Evolutionary conservation across 2,888 invertebrate species (phyloP), one percentile per base, ranked within the genome.

Genomic region (Abrostola triplasia): DNA sequence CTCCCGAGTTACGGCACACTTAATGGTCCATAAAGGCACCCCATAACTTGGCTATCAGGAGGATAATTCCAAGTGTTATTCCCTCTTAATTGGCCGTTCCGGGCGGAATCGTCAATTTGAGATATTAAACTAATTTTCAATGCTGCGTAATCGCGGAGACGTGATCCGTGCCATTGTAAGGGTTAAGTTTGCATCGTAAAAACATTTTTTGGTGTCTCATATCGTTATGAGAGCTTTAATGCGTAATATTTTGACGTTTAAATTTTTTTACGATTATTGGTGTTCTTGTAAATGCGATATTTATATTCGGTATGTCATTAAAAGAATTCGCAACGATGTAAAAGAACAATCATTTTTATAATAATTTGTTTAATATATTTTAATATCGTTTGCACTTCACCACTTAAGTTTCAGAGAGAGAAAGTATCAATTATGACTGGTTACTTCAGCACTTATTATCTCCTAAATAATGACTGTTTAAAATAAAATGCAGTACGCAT

Each of bases 71-170:
- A 84, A 89, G 90, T 93, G 93, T 94, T 93, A 94, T 92, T 89
- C 93, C 88, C 89, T 89, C 92, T 92, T 94, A 93, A 94, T 93
- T 93, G 93, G 89, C 87, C 90, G 90, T 92, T 93, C 93, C 92
- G 92, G 83, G 85, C 91, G 92, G 92, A 93, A 93, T 93, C 92
- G 92, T 91, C 94, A 92, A 94, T 94, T 94, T 89, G 87, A 91
- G 94, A 93, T 94, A 94, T 94, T 94, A 94, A 92, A 94, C 93
- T 94, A 94, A 94, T 94, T 93, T 93, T 92, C 93, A 92, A 93
- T 93, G 94, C 87, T 81, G 85, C 85, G 90, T 92, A 92, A 93
- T 93, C 91, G 92, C 76, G 84, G 84, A 88, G 89, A 92, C 92
- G 91, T 90, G 92, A 84, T 81, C 76, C 69, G 61, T 57, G 53